These are phyloP conservation scores for Galerucella nymphaeae DNA, from an alignment of 2,888 invertebrate species.

Conservation along the genomic window DNA sequence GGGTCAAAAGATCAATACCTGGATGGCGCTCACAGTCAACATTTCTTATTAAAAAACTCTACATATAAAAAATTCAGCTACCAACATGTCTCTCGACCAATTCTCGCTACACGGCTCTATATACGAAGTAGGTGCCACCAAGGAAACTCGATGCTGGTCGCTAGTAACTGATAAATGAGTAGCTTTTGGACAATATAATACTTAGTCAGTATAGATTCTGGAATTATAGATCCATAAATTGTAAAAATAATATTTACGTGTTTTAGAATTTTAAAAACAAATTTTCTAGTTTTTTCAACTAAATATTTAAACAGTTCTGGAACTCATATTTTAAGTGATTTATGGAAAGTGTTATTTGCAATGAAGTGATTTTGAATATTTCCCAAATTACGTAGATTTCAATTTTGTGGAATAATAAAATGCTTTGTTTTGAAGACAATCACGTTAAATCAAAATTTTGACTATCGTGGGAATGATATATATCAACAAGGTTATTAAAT, in stretches of 20 bases:
- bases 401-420: not conserved
- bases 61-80: no score
- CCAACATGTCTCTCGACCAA: no score
- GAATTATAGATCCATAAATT: not conserved
- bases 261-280: not conserved
- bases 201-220: no score
- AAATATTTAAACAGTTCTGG: not conserved
- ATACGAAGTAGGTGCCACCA: no score
- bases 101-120: no score
- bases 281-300: not conserved
- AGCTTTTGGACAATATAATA: no score
- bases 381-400: not conserved
- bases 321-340: not conserved
- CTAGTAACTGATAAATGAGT: no score
- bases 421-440: conserved; percentile 6
- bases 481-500: not conserved
- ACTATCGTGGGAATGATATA: not conserved
- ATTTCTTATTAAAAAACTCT: no score
- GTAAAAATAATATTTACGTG: not conserved
- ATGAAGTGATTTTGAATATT: not conserved
- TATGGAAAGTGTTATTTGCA: not conserved
- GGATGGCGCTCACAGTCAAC: no score
- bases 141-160: no score
- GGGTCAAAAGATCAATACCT: no score
- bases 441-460: not conserved